phyloP scores from a whole-genome alignment of 2,888 invertebrate species.

The Willowsia nigromaculata region DNA sequence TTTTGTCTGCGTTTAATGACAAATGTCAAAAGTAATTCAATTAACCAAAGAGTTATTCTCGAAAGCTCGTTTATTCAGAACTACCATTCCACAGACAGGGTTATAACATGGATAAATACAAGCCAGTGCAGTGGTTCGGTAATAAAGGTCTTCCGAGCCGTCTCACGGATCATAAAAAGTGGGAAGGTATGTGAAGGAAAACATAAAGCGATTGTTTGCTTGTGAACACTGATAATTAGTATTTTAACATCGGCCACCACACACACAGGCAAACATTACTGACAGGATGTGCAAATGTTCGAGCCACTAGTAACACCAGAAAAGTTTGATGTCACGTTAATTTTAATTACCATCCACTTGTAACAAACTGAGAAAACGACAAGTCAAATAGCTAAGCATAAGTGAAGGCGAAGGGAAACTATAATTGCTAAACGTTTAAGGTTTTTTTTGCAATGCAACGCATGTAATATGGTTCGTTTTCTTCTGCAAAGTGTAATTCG shows the following conservation, averaged over 20 bases:
- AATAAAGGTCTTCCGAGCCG: too few species aligned
- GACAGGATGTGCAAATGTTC: slow-evolving; percentile 3
- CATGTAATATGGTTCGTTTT: too few species aligned
- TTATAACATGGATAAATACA: too few species aligned
- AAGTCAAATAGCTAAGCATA: not conserved
- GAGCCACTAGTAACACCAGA: not conserved
- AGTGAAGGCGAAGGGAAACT: too few species aligned
- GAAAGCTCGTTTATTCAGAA: too few species aligned
- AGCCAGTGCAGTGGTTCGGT: too few species aligned
- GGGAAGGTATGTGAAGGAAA: not conserved
- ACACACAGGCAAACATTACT: not conserved
- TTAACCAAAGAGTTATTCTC: too few species aligned
- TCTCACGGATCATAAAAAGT: not conserved
- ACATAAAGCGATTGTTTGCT: not conserved
- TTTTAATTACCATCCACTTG: not conserved
- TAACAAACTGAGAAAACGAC: not conserved
- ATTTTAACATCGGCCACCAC: not conserved
- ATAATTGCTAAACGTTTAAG: not conserved
- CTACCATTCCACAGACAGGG: too few species aligned
- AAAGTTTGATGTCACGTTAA: not conserved
- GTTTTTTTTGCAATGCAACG: not conserved
- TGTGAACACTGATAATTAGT: not conserved
- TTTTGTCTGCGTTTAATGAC: too few species aligned
- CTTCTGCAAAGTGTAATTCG: too few species aligned
- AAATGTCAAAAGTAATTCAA: too few species aligned